These are phyloP conservation scores for Pomatorhinus ruficollis DNA, from an alignment of 2,113 vertebrate genomes.

Conservation along the genomic window DNA sequence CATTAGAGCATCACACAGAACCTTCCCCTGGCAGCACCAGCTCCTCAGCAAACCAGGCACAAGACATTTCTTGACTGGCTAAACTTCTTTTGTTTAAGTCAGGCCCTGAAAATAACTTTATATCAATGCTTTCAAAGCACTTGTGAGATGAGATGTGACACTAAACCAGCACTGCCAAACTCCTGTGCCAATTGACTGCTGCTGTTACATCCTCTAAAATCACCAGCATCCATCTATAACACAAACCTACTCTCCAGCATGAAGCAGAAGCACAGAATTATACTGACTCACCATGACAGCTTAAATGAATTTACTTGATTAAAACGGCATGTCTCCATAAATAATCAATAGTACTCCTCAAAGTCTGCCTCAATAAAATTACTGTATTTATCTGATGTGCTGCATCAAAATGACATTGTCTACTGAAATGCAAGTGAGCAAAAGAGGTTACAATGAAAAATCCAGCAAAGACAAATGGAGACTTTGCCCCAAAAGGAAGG, in stretches of 20 bases:
- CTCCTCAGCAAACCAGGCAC: too few species aligned
- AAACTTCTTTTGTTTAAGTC: background rate
- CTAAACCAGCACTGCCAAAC: background rate
- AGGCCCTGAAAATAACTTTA: background rate
- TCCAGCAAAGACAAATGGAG: background rate
- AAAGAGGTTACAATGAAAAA: background rate
- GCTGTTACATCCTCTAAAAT: background rate
- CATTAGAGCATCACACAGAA: background rate
- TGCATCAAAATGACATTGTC: background rate
- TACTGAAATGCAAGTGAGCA: background rate
- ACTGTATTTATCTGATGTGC: slow-evolving; percentile 16
- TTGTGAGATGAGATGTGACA: background rate
- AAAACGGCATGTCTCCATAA: slow-evolving; percentile 65
- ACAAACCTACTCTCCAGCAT: background rate
- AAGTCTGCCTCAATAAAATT: slow-evolving; percentile 44
- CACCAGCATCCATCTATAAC: background rate
- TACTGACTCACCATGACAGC: slow-evolving; percentile 41
- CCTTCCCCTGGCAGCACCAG: background rate
- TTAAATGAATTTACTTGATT: slow-evolving; percentile 51
- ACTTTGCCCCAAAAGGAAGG: background rate
- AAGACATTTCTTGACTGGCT: background rate
- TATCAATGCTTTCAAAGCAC: background rate
- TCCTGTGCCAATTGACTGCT: background rate
- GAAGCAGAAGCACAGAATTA: background rate
- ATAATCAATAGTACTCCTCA: slow-evolving; percentile 64